Conservation (phyloP, 2,797 vertebrate species). For the Sebastes minor region DNA sequence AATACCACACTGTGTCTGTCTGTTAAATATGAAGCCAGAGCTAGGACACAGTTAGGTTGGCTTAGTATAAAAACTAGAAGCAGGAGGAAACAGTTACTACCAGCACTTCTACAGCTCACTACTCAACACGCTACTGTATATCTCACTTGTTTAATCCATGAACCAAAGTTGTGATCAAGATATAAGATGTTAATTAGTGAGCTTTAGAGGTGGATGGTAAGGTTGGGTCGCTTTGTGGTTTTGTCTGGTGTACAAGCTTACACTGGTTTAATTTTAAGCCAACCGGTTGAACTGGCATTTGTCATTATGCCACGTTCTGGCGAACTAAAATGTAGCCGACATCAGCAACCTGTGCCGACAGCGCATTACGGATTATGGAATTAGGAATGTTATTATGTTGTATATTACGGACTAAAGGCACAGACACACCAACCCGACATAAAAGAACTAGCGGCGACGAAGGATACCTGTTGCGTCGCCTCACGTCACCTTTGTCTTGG, state of each 20-base stretch:
- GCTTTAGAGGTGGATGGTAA: background rate
- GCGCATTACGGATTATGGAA: background rate
- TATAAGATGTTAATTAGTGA: background rate
- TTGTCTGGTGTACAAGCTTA: too few relatives aligned
- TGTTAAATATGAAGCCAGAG: background rate
- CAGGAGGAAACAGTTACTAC: background rate
- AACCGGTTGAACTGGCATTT: too few relatives aligned
- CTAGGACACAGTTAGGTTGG: background rate
- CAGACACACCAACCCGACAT: too few relatives aligned
- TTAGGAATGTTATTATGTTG: fast-evolving
- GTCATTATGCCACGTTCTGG: too few relatives aligned
- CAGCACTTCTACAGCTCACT: background rate
- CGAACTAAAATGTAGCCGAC: too few relatives aligned
- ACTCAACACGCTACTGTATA: background rate
- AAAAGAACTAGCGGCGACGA: too few relatives aligned
- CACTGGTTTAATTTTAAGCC: too few relatives aligned
- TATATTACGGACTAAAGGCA: fast-evolving
- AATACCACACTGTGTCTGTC: background rate
- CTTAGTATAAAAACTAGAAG: background rate
- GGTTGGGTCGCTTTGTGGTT: too few relatives aligned
- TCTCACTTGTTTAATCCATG: background rate
- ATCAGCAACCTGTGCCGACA: too few relatives aligned
- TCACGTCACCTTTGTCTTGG: too few relatives aligned
- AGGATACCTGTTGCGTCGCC: fast-evolving
- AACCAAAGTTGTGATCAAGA: background rate